phyloP scores from a whole-genome alignment of 2,797 vertebrate species.

The Acipenser ruthenus region DNA sequence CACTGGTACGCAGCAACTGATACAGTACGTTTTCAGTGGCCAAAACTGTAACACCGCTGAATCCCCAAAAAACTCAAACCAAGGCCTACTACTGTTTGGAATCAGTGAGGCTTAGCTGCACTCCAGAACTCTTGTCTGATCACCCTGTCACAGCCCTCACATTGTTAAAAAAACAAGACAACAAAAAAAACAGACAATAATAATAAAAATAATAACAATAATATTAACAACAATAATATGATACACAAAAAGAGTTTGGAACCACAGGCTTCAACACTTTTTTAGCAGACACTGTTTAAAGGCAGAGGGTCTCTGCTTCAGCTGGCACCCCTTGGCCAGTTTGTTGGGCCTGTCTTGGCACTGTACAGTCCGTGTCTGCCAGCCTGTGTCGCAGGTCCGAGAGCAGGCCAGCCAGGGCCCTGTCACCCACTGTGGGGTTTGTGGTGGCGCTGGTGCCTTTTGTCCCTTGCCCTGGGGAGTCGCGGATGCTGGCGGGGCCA shows the following conservation, averaged over 20 bases:
- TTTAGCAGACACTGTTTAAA: constrained; percentile 90
- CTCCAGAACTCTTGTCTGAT: too few relatives aligned
- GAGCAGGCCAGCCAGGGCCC: constrained; percentile 88
- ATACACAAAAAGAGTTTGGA: constrained; percentile 22
- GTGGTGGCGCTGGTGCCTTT: constrained; percentile 29
- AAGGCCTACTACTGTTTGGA: too few relatives aligned
- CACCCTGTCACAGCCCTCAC: constrained; percentile 13
- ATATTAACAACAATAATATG: constrained; percentile 26
- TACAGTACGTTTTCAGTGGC: too few relatives aligned
- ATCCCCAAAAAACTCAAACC: too few relatives aligned
- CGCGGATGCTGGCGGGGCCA: constrained; percentile 26
- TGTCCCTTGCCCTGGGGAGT: constrained; percentile 25
- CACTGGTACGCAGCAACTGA: too few relatives aligned
- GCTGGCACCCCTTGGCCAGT: constrained; percentile 77
- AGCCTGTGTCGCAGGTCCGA: constrained; percentile 89
- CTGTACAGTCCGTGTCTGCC: constrained; percentile 95
- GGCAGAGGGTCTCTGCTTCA: constrained; percentile 76
- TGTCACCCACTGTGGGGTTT: constrained; percentile 71
- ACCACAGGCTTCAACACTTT: constrained; percentile 70
- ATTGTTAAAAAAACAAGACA: constrained; percentile 17
- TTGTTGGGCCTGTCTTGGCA: constrained; percentile 83
- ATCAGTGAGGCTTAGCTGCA: too few relatives aligned
- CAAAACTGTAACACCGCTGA: too few relatives aligned
- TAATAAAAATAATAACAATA: constrained; percentile 29
- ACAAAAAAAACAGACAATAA: constrained; percentile 25